These are phyloP conservation scores for Lucinisca nassula DNA, from an alignment of 2,888 invertebrate genomes.

Conservation along the genomic window DNA sequence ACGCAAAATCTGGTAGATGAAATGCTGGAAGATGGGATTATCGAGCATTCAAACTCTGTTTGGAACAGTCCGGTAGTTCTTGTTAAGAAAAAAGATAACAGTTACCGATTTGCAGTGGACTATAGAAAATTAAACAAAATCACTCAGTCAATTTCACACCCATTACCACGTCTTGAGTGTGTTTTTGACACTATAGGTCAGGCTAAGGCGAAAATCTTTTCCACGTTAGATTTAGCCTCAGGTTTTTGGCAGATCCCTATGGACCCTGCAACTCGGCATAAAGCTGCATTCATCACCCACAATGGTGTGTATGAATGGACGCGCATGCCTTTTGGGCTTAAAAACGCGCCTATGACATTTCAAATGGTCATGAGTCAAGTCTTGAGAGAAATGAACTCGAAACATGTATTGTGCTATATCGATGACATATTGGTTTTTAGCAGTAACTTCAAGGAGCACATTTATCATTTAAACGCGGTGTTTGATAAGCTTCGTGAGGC, in stretches of 20 bases:
- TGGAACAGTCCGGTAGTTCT: constrained; percentile 65
- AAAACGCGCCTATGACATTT: constrained; percentile 65
- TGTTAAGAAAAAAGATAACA: constrained; percentile 59
- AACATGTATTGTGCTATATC: constrained; percentile 68
- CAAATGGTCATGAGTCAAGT: constrained; percentile 65
- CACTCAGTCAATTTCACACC: constrained; percentile 68
- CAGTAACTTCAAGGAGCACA: constrained; percentile 64
- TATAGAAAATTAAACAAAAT: constrained; percentile 64
- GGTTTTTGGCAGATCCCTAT: constrained; percentile 62
- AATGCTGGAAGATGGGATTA: constrained; percentile 45
- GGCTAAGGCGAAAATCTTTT: constrained; percentile 50
- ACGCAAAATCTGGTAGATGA: constrained; percentile 23
- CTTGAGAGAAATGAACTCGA: constrained; percentile 69
- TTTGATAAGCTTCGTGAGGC: too few relatives aligned
- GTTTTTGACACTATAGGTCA: constrained; percentile 61
- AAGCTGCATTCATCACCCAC: constrained; percentile 69
- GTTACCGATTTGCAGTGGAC: constrained; percentile 67
- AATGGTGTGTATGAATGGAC: constrained; percentile 55
- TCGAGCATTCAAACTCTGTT: constrained; percentile 49
- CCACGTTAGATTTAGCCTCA: constrained; percentile 59
- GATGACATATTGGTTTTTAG: constrained; percentile 70
- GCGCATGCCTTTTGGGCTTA: constrained; percentile 63
- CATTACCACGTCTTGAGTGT: constrained; percentile 63
- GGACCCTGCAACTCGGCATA: constrained; percentile 65
- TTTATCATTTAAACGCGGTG: too few relatives aligned